Evolutionary conservation across 53 echinoderm and acorn worm species (phyloP).

Genomic region (Mesocentrotus franciscanus): DNA sequence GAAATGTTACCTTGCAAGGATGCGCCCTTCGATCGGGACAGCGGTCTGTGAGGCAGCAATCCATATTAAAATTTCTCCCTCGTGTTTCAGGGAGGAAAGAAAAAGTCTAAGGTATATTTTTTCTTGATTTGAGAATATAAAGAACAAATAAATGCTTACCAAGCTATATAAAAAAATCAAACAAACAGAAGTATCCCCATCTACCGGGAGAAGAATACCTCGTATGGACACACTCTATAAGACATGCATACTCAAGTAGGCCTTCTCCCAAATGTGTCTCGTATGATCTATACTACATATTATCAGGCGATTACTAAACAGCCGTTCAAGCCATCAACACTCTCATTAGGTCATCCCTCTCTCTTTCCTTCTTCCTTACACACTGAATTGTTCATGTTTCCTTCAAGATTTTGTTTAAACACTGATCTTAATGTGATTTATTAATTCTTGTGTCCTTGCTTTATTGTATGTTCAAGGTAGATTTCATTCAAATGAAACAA

Average conservation of each 20-base stretch:
- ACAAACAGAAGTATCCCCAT: too few relatives aligned
- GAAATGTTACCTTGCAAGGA: too few relatives aligned
- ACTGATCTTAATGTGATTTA: not conserved
- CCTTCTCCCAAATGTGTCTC: not conserved
- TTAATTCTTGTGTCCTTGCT: not conserved
- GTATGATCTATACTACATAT: not conserved
- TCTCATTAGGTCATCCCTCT: not conserved
- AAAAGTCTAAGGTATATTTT: too few relatives aligned
- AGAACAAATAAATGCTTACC: too few relatives aligned
- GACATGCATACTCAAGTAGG: not conserved
- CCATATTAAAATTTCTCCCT: too few relatives aligned
- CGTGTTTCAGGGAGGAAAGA: too few relatives aligned
- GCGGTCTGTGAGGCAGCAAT: too few relatives aligned
- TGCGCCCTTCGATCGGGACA: too few relatives aligned
- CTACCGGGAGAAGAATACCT: not conserved
- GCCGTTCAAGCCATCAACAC: not conserved
- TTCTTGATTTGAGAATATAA: too few relatives aligned
- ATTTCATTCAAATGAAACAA: too few relatives aligned
- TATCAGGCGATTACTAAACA: not conserved
- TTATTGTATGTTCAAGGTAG: not conserved
- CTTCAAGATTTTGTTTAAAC: not conserved
- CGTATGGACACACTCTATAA: not conserved
- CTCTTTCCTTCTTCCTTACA: not conserved
- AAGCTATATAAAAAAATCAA: too few relatives aligned
- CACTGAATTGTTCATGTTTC: not conserved